Conservation (phyloP, 1,140 invertebrate genomes). For the Agraylea sexmaculata region DNA sequence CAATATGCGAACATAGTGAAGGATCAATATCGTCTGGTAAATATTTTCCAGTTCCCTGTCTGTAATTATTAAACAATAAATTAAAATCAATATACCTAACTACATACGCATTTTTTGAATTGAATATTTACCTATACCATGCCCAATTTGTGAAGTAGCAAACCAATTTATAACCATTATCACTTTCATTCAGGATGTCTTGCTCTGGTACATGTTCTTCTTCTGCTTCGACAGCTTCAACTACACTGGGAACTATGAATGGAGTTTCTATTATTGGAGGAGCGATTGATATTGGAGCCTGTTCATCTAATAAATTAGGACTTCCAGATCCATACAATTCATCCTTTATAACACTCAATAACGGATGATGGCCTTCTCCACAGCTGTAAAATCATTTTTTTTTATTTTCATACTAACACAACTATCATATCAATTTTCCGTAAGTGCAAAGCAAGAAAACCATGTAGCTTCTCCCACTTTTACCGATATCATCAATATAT, state of each 20-base stretch:
- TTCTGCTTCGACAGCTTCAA: slow-evolving; percentile 19
- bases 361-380: slow-evolving; percentile 61
- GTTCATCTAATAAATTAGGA: slow-evolving; percentile 17
- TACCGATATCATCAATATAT: too few relatives aligned
- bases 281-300: not conserved
- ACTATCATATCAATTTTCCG: not conserved
- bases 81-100: not conserved
- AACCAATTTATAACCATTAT: slow-evolving; percentile 55
- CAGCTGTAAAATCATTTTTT: slow-evolving; percentile 36
- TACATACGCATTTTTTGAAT: not conserved
- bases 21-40: slow-evolving; percentile 71
- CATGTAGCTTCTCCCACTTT: too few relatives aligned
- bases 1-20: slow-evolving; percentile 78
- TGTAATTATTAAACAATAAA: slow-evolving; percentile 19
- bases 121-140: slow-evolving; percentile 53
- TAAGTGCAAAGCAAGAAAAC: not conserved
- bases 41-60: slow-evolving; percentile 68
- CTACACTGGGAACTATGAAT: slow-evolving; percentile 1
- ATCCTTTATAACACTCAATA: slow-evolving; percentile 57
- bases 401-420: slow-evolving; percentile 41
- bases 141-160: slow-evolving; percentile 94
- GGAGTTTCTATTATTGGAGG: not conserved
- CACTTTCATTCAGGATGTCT: slow-evolving; percentile 4
- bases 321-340: slow-evolving; percentile 41
- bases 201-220: slow-evolving; percentile 17